Percentiles rank a stretch among this genome's conserved stretches.
Conservation (phyloP, 2,888 invertebrate genomes). For the Tipula unca region DNA sequence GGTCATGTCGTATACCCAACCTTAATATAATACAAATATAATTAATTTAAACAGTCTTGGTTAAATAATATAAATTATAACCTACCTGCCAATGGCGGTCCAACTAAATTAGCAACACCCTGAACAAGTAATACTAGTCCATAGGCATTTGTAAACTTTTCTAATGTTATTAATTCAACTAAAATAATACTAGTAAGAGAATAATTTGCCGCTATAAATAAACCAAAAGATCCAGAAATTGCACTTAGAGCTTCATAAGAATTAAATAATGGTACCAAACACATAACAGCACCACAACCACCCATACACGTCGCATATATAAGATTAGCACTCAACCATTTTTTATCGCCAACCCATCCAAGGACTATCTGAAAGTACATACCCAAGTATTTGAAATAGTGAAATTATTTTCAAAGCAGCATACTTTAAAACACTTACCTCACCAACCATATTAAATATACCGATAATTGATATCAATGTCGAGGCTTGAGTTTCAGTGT, state of each 20-base stretch:
- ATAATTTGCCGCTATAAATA: slow-evolving; percentile 87
- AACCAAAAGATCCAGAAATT: slow-evolving; percentile 72
- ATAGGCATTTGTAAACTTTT: slow-evolving; percentile 85
- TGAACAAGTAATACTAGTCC: slow-evolving; percentile 80
- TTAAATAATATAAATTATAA: slow-evolving; percentile 18
- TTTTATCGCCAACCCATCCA: slow-evolving; percentile 80
- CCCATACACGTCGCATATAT: slow-evolving; percentile 78
- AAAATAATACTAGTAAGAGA: slow-evolving; percentile 83
- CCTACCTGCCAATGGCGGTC: slow-evolving; percentile 83
- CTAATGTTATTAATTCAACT: slow-evolving; percentile 81
- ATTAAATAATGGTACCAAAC: slow-evolving; percentile 54
- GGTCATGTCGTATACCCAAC: slow-evolving; percentile 73
- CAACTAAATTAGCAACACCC: slow-evolving; percentile 81
- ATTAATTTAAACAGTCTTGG: no score
- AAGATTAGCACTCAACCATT: slow-evolving; percentile 64
- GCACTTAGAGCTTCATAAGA: slow-evolving; percentile 45
- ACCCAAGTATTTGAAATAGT: background rate
- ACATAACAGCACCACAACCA: slow-evolving; percentile 58
- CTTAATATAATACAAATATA: slow-evolving; percentile 42
- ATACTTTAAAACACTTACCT: slow-evolving; percentile 48
- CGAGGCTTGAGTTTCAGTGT: slow-evolving; percentile 62
- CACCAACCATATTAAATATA: slow-evolving; percentile 79
- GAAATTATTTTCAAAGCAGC: background rate
- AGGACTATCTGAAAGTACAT: slow-evolving; percentile 56
- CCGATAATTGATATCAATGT: slow-evolving; percentile 82